Evolutionary conservation across 2,797 vertebrate species (phyloP).

Genomic region (Sylvia borin): DNA sequence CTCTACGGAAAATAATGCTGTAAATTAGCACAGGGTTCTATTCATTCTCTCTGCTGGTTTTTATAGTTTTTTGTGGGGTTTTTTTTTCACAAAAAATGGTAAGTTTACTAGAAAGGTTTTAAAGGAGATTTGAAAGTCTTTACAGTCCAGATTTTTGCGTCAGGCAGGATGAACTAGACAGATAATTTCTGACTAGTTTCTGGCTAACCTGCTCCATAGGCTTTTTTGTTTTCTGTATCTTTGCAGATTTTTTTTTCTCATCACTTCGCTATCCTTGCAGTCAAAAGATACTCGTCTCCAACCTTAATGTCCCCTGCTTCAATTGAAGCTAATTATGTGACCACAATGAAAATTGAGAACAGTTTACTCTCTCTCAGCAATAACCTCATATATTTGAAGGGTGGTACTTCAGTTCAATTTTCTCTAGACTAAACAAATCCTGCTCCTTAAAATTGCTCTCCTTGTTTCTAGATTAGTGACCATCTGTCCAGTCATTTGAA

Average conservation of each 20-base stretch:
- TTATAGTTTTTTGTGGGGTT: background rate
- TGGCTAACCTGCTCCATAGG: background rate
- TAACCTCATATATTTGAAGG: background rate
- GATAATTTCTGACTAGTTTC: background rate
- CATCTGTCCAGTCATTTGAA: background rate
- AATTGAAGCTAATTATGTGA: background rate
- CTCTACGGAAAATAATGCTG: background rate
- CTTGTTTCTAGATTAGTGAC: background rate
- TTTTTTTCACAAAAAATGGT: background rate
- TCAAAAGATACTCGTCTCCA: background rate
- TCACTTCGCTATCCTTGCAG: background rate
- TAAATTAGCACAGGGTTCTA: background rate
- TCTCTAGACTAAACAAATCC: background rate
- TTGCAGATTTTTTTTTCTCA: background rate
- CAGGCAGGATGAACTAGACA: background rate
- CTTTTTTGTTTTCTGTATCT: background rate
- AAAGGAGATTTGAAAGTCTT: background rate
- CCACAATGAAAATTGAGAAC: background rate
- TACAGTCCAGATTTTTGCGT: constrained; percentile 6
- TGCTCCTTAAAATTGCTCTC: background rate
- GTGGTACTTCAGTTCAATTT: background rate
- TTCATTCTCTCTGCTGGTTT: background rate
- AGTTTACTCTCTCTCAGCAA: background rate
- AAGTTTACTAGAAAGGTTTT: background rate
- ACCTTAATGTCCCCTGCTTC: background rate